Evolutionary conservation across 2,797 vertebrate genomes (phyloP).

Genomic region (Rhadinocentrus ornatus): DNA sequence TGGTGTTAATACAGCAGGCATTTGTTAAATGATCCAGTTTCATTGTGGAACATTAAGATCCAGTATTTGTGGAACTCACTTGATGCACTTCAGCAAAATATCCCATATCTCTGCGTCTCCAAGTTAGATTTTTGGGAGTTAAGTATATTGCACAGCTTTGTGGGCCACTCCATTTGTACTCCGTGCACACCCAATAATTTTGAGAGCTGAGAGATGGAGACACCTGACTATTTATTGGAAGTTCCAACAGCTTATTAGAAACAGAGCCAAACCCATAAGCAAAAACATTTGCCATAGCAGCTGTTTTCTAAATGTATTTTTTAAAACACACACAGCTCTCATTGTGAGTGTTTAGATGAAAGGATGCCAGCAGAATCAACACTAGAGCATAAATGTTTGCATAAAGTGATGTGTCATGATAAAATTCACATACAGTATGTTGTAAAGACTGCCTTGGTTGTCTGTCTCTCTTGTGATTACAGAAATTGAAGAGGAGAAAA

Average conservation of each 20-base stretch:
- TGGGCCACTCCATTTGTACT: not conserved
- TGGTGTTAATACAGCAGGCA: too few species aligned
- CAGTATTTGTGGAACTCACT: not conserved
- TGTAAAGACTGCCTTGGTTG: not conserved
- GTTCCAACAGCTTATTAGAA: conserved; percentile 4
- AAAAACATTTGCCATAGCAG: not conserved
- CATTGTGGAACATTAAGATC: not conserved
- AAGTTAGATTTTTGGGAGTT: not conserved
- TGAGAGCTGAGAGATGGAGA: not conserved
- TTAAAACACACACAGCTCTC: too few species aligned
- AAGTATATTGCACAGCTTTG: not conserved
- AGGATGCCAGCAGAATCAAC: too few species aligned
- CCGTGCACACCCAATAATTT: not conserved
- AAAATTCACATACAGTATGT: not conserved
- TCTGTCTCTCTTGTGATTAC: conserved; percentile 31
- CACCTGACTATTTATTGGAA: not conserved
- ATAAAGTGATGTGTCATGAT: too few species aligned
- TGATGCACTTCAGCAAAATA: not conserved
- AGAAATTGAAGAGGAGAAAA: conserved; percentile 79
- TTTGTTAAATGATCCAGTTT: not conserved
- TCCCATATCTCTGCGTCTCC: not conserved
- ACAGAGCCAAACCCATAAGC: conserved; percentile 21
- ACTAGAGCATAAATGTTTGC: too few species aligned
- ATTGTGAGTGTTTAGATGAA: too few species aligned
- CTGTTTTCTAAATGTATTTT: too few species aligned